phyloP scores from a whole-genome alignment of 1,140 invertebrate genomes.

The Calycopis cecrops region DNA sequence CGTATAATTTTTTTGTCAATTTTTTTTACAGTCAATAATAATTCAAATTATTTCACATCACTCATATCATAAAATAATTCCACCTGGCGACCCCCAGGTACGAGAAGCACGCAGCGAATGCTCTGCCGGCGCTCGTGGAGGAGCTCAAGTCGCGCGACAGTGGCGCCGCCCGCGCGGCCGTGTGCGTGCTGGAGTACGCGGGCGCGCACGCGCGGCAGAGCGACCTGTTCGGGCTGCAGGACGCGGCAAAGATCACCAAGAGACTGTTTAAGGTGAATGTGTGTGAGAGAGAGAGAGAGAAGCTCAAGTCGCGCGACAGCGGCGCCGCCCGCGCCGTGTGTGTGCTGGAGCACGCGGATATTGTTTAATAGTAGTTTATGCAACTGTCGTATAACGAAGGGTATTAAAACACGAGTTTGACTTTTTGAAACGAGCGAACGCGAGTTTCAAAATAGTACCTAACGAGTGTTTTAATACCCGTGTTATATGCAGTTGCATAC shows the following conservation, averaged over 20 bases:
- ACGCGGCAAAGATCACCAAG: conserved; percentile 93
- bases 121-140: conserved; percentile 83
- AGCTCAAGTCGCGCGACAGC: conserved; percentile 82
- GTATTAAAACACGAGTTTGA: no score
- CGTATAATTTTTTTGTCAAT: no score
- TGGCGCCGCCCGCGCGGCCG: conserved; percentile 77
- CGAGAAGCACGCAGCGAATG: conserved; percentile 91
- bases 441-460: no score
- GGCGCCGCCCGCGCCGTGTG: conserved; percentile 79
- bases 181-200: conserved; percentile 87
- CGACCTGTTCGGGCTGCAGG: conserved; percentile 90
- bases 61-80: no score
- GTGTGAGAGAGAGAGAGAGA: background rate
- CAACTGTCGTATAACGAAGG: no score
- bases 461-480: no score
- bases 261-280: conserved; percentile 87
- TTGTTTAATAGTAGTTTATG: no score
- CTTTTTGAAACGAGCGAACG: no score
- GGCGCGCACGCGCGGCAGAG: conserved; percentile 84
- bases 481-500: no score
- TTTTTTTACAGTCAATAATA: no score
- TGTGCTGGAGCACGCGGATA: conserved; percentile 88
- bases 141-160: conserved; percentile 83
- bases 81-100: no score
- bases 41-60: no score